Conservation (phyloP, 2,797 vertebrate genomes). For the Prunella strophiata region DNA sequence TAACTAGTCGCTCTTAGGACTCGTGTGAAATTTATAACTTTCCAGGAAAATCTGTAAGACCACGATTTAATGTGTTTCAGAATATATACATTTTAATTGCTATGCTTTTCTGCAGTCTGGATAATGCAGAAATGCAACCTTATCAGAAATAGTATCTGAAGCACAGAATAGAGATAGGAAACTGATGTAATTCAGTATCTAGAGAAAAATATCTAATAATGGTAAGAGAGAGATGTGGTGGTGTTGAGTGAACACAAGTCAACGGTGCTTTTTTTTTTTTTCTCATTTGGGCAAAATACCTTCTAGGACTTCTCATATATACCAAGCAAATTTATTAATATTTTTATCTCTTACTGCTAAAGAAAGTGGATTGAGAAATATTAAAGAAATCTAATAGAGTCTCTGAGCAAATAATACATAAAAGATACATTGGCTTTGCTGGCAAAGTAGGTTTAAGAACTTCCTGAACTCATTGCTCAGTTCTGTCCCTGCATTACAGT, state of each 20-base stretch:
- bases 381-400: background rate
- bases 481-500: background rate
- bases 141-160: background rate
- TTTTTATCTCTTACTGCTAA: background rate
- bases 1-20: background rate
- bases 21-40: background rate
- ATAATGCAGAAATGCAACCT: background rate
- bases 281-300: background rate
- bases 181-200: background rate
- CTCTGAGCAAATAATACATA: background rate
- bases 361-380: background rate
- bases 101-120: background rate
- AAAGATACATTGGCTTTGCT: background rate
- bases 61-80: background rate
- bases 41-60: background rate
- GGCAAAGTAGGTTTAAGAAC: background rate
- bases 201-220: background rate
- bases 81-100: background rate
- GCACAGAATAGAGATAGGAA: background rate
- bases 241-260: background rate
- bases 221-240: background rate
- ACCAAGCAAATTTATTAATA: background rate
- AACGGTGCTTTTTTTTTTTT: background rate
- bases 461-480: background rate
- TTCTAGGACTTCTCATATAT: background rate